Evolutionary conservation across 2,113 vertebrate genomes (phyloP).

Genomic region (Engystomops pustulosus): DNA sequence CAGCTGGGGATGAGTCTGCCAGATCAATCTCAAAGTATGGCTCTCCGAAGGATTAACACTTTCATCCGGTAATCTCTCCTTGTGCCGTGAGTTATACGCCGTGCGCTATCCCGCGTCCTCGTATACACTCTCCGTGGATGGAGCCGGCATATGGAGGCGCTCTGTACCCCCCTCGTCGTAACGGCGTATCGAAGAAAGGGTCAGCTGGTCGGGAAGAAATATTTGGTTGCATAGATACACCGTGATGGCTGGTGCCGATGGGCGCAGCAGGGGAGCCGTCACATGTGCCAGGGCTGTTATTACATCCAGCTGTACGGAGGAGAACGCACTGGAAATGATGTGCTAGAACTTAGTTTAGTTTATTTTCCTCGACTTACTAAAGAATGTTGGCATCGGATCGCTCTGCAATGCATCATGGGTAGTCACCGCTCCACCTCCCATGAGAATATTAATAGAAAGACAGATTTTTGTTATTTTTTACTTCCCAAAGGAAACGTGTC

Average conservation of each 20-base stretch:
- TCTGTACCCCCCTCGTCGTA: too few relatives aligned
- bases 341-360: background rate
- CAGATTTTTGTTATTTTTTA: too few relatives aligned
- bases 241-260: background rate
- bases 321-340: background rate
- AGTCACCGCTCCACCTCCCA: too few relatives aligned
- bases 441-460: too few relatives aligned
- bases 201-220: background rate
- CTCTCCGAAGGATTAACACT: constrained; percentile 51
- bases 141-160: background rate
- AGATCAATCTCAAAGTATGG: constrained; percentile 47
- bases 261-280: background rate
- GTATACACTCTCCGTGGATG: constrained; percentile 11
- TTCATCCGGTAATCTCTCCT: constrained; percentile 49
- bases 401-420: too few relatives aligned
- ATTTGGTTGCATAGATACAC: background rate
- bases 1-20: constrained; percentile 51
- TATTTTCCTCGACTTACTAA: background rate
- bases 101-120: constrained; percentile 29
- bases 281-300: background rate
- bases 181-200: background rate
- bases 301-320: background rate
- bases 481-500: too few relatives aligned
- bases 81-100: constrained; percentile 26
- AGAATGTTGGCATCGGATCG: too few relatives aligned